A percentile compares a stretch with the other conserved stretches of the same genome.
Evolutionary conservation across 2,113 vertebrate genomes (phyloP).

Genomic region (Eonycteris spelaea): DNA sequence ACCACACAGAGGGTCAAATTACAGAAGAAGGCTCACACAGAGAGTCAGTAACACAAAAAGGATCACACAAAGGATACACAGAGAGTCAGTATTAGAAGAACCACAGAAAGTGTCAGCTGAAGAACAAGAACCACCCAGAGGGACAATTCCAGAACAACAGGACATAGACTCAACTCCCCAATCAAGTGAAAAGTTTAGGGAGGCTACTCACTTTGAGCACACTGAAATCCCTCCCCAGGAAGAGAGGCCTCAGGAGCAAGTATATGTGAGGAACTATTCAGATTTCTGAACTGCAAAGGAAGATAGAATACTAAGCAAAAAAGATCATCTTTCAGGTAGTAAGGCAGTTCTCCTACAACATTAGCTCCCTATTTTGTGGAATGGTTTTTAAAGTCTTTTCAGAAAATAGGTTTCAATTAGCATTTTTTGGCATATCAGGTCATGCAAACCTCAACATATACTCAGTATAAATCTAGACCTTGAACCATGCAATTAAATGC

Average conservation of each 20-base stretch:
- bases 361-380: background rate
- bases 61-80: background rate
- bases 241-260: background rate
- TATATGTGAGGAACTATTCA: background rate
- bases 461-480: constrained; percentile 42
- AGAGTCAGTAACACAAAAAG: background rate
- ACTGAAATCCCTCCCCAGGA: background rate
- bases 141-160: background rate
- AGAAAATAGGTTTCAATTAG: background rate
- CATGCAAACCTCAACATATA: background rate
- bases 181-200: background rate
- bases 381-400: constrained; percentile 5
- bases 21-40: background rate
- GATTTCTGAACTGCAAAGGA: constrained; percentile 6
- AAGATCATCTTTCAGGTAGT: constrained; percentile 54
- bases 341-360: background rate
- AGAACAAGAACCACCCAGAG: background rate
- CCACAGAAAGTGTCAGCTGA: background rate
- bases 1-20: background rate
- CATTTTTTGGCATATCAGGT: background rate
- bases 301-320: background rate
- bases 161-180: background rate
- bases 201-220: background rate
- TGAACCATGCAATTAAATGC: constrained; percentile 59
- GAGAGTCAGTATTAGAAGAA: background rate